Evolutionary conservation across 2,888 invertebrate genomes (phyloP).

Genomic region (Camponotus fellah): DNA sequence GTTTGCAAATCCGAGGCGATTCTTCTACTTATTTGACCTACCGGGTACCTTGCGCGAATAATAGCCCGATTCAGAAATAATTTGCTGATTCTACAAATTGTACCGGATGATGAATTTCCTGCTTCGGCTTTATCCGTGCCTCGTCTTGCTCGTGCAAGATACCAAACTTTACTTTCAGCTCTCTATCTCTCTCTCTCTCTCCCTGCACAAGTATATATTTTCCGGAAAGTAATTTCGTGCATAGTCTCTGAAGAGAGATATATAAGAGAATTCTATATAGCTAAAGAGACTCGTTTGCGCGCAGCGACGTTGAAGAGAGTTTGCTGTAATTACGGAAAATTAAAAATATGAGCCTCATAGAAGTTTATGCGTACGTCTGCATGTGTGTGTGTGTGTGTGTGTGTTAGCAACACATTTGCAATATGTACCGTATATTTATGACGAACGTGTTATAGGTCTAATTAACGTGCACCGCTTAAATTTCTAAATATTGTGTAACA

Average conservation of each 20-base stretch:
- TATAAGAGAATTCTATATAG: constrained; percentile 10
- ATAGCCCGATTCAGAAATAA: neutral
- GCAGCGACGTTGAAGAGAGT: constrained; percentile 37
- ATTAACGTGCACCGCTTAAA: constrained; percentile 37
- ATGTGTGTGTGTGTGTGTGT: neutral
- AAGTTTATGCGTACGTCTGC: neutral
- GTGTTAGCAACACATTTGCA: constrained; percentile 13
- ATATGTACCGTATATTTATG: neutral
- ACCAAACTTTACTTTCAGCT: constrained; percentile 46
- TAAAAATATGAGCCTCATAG: constrained; percentile 39
- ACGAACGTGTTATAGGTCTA: constrained; percentile 32
- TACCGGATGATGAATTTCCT: constrained; percentile 15
- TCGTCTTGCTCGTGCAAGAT: constrained; percentile 10
- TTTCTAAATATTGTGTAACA: constrained; percentile 29
- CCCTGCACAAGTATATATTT: constrained; percentile 38
- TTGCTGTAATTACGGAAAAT: constrained; percentile 47
- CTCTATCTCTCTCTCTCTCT: constrained; percentile 8
- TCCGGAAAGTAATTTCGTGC: constrained; percentile 46
- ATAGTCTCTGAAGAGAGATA: constrained; percentile 44
- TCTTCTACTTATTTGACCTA: neutral
- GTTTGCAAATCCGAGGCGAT: neutral
- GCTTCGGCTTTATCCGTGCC: constrained; percentile 26
- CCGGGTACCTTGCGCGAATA: neutral
- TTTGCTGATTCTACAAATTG: constrained; percentile 40
- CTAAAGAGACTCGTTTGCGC: neutral